Conservation (phyloP, 2,888 invertebrate species). For the Calliopum simillimum region DNA sequence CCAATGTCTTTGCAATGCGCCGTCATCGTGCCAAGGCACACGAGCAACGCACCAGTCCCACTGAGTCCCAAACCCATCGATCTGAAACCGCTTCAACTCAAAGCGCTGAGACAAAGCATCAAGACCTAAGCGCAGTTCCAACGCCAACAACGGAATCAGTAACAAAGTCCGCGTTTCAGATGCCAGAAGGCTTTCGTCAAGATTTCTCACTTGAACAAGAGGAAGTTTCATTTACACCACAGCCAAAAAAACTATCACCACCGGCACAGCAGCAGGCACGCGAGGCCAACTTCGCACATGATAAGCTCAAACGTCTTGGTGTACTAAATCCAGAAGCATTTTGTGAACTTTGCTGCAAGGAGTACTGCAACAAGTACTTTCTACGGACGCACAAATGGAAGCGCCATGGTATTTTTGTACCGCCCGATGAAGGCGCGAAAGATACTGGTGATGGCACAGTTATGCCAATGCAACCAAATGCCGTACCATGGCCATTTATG, state of each 20-base stretch:
- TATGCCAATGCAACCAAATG: conserved; percentile 45
- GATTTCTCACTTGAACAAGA: conserved; percentile 68
- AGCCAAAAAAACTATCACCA: conserved; percentile 72
- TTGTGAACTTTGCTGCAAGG: conserved; percentile 92
- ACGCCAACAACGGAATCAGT: background rate
- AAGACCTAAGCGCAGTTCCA: conserved; percentile 25
- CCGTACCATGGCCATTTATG: conserved; percentile 56
- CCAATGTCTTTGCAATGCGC: conserved; percentile 78
- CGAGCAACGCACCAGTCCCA: conserved; percentile 61
- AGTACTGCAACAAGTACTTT: conserved; percentile 94
- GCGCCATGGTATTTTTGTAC: conserved; percentile 85
- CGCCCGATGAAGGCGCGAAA: conserved; percentile 69
- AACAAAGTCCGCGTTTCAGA: conserved; percentile 54
- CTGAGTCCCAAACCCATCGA: conserved; percentile 27
- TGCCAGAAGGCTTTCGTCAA: conserved; percentile 67
- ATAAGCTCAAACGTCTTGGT: conserved; percentile 81
- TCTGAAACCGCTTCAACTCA: conserved; percentile 37
- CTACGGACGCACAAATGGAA: conserved; percentile 92
- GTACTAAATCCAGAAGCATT: conserved; percentile 90
- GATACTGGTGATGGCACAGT: conserved; percentile 12
- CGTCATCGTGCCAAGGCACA: conserved; percentile 78
- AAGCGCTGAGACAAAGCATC: conserved; percentile 32
- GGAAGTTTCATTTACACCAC: conserved; percentile 67
- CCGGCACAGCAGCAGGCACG: conserved; percentile 74
- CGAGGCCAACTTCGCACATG: conserved; percentile 80